These are phyloP conservation scores for Loripinus fragilis DNA, from an alignment of 2,888 invertebrate genomes.

Conservation along the genomic window DNA sequence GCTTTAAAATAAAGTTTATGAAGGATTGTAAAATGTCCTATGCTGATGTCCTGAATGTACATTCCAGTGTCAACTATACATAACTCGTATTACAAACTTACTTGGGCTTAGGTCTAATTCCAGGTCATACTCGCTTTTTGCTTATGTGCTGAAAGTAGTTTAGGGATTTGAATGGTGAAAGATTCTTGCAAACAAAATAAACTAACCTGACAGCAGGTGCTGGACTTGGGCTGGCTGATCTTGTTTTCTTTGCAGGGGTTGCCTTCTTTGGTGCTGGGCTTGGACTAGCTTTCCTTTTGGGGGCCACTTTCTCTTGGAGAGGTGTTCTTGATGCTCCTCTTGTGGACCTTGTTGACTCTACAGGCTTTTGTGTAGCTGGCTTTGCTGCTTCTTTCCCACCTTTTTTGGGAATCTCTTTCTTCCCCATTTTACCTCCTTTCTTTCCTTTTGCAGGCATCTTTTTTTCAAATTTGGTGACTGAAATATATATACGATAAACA, in stretches of 20 bases:
- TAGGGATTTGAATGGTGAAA: no score
- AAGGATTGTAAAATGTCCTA: no score
- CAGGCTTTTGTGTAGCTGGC: not conserved
- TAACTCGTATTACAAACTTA: no score
- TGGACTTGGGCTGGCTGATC: constrained; percentile 57
- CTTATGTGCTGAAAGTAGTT: no score
- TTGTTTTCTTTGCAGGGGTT: constrained; percentile 50
- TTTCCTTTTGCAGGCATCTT: not conserved
- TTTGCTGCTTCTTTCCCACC: not conserved
- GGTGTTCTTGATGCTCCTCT: constrained; percentile 2
- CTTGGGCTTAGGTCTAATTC: no score
- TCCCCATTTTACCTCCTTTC: not conserved
- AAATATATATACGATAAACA: no score
- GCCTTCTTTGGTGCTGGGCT: constrained; percentile 38
- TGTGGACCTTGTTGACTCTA: constrained; percentile 2
- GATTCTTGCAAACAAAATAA: no score
- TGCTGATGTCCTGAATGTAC: no score
- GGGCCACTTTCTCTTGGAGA: constrained; percentile 8
- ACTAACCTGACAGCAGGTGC: constrained; percentile 54
- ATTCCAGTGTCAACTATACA: no score
- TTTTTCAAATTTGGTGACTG: no score
- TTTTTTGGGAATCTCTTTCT: not conserved
- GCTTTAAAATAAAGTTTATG: no score
- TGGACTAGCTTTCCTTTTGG: constrained; percentile 50
- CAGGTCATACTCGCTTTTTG: no score